Percentiles rank a stretch among this genome's conserved stretches.
phyloP scores from a whole-genome alignment of 1,140 invertebrate species.

The Heliconius melpomene region DNA sequence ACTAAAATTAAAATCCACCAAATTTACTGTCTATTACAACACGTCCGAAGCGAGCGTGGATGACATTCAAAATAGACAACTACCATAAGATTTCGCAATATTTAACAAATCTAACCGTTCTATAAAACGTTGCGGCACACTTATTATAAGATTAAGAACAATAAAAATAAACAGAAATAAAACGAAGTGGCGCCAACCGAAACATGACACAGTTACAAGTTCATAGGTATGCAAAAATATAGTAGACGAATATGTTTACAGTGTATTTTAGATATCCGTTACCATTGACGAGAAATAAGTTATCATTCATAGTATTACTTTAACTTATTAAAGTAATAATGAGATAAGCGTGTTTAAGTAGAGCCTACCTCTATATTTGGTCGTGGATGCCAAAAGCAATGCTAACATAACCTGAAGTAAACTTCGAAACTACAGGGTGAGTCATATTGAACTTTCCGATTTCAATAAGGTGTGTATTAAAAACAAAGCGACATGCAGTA shows the following conservation, averaged over 20 bases:
- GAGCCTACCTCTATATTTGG: too few species aligned
- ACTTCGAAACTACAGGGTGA: too few species aligned
- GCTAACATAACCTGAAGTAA: too few species aligned
- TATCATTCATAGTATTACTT: too few species aligned
- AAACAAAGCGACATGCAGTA: too few species aligned
- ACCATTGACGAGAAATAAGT: background rate
- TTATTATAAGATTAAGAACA: constrained; percentile 53
- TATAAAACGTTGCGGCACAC: constrained; percentile 50
- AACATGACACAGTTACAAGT: constrained; percentile 1
- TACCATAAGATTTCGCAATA: constrained; percentile 36
- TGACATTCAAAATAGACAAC: constrained; percentile 2
- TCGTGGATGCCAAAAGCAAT: too few species aligned
- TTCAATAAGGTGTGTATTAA: too few species aligned
- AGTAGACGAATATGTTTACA: background rate
- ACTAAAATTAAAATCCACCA: background rate
- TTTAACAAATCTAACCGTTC: constrained; percentile 45
- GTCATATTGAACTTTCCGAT: too few species aligned
- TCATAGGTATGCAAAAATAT: background rate
- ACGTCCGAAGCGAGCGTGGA: background rate
- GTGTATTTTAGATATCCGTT: too few species aligned
- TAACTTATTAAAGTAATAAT: too few species aligned
- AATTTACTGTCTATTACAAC: background rate
- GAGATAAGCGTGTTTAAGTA: too few species aligned
- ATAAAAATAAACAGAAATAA: constrained; percentile 43
- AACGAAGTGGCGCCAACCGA: constrained; percentile 20